Evolutionary conservation across 2,888 invertebrate genomes (phyloP), one percentile per base, ranked within the genome.

Genomic region (Trachelus tabidus): DNA sequence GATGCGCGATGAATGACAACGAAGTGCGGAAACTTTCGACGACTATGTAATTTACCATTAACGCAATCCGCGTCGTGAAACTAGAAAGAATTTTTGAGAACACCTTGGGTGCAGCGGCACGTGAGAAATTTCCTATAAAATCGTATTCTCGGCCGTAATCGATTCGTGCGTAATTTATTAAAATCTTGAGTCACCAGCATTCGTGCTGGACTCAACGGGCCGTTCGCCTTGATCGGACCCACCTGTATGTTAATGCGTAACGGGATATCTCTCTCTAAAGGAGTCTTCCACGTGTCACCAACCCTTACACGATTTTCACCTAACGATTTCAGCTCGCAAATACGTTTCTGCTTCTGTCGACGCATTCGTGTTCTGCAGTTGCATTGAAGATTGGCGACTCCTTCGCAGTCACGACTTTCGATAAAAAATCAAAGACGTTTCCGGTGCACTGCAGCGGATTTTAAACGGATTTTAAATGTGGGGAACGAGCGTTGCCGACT

Each of bases 1-100:
- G 73, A 76, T 81, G 83, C 78, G 83, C 79, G 40, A 75, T n/a
- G 86, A 88, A 87, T 89, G 83, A 83, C 81, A 88, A 89, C 85
- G 75, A 76, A 79, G 75, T 80, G 84, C 83, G 81, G 80, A 85
- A 88, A 89, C 88, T 89, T 87, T 86, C 85, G 80, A 81, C 77
- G 81, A 80, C 88, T 87, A 87, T 85, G 86, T 87, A 89, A 89
- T 56, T 56, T 9, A 23, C 40, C 40, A 56, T 56, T 56, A 23
- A 23, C 23, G 40, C 23, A 23, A 56, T 56, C 15, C 40, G 40
- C 40, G 23, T 23, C 6, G 40, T 9, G 15, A 6, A 23, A 23
- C 40, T 56, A 23, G 40, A 56, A 56, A 56, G 23, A 56, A 56
- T 56, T 23, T 23, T 6, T 1, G 15, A 1, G 15, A 56, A 23